Percentiles rank a stretch among this genome's conserved stretches.
These are phyloP conservation scores for Leptopilina boulardi DNA, from an alignment of 1,140 invertebrate genomes.

Conservation along the genomic window DNA sequence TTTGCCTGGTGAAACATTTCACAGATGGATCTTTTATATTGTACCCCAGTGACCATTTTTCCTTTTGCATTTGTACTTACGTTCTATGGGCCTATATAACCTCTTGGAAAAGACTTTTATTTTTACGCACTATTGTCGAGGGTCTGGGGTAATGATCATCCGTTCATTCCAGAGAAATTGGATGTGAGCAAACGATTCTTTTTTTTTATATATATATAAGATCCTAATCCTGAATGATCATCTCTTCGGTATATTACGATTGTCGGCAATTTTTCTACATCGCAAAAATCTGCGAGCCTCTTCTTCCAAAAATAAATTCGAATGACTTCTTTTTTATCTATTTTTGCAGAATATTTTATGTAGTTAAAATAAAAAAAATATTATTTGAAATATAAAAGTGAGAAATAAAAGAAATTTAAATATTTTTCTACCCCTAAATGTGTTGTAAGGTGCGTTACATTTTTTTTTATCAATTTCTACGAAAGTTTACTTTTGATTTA, in stretches of 20 bases:
- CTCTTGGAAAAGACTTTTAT: background rate
- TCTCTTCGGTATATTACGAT: background rate
- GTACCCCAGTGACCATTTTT: constrained; percentile 24
- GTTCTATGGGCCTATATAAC: background rate
- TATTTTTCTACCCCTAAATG: too few species aligned
- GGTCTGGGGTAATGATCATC: background rate
- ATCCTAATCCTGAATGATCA: background rate
- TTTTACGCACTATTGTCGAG: background rate
- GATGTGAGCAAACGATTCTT: background rate
- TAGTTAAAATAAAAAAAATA: too few species aligned
- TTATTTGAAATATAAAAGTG: too few species aligned
- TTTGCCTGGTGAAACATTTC: background rate
- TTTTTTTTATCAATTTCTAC: too few species aligned
- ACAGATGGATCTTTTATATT: constrained; percentile 47
- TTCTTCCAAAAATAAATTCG: background rate
- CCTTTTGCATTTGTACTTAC: background rate
- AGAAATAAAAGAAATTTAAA: too few species aligned
- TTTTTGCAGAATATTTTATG: too few species aligned
- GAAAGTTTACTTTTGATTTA: background rate
- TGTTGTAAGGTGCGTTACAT: too few species aligned
- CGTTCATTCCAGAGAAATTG: background rate
- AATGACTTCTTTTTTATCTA: too few species aligned
- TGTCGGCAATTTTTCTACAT: background rate
- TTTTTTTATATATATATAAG: background rate
- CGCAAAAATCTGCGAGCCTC: too few species aligned